Conservation (phyloP, 2,888 invertebrate species). For the Leuctra nigra region DNA sequence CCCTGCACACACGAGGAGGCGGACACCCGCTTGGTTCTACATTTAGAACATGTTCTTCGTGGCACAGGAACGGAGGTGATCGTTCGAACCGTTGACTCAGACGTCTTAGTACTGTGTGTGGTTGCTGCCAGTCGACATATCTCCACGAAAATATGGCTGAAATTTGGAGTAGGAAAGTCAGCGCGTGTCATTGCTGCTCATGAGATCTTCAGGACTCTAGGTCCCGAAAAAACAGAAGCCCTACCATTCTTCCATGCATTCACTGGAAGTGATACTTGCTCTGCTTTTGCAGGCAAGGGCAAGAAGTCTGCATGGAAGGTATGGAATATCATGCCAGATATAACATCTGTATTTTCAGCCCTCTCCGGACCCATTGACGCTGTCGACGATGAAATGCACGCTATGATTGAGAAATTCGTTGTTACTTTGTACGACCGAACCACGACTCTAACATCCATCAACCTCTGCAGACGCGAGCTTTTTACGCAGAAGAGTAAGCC, state of each 20-base stretch:
- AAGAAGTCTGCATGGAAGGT: conserved; percentile 23
- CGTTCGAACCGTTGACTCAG: conserved; percentile 8
- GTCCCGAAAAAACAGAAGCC: conserved; percentile 19
- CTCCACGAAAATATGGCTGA: not conserved
- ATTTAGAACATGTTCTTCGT: not conserved
- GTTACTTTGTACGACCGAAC: not conserved
- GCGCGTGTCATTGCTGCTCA: not conserved
- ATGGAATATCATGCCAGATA: conserved; percentile 18
- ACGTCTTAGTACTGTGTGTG: conserved; percentile 3
- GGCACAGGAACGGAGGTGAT: not conserved
- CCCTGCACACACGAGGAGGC: conserved; percentile 15
- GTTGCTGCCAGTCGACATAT: conserved; percentile 7
- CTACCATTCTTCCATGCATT: conserved; percentile 25
- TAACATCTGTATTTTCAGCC: not conserved
- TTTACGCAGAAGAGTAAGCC: not conserved
- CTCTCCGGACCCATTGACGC: not conserved
- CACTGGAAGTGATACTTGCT: conserved; percentile 24
- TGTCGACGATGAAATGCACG: not conserved
- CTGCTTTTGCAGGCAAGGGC: conserved; percentile 21
- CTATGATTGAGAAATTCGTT: not conserved
- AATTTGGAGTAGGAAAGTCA: conserved; percentile 5
- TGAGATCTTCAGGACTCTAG: not conserved
- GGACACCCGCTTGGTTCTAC: conserved; percentile 11
- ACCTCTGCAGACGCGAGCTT: not conserved
- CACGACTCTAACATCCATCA: not conserved